Conservation (phyloP, 2,113 vertebrate genomes). For the Nannobrachium achirus region DNA sequence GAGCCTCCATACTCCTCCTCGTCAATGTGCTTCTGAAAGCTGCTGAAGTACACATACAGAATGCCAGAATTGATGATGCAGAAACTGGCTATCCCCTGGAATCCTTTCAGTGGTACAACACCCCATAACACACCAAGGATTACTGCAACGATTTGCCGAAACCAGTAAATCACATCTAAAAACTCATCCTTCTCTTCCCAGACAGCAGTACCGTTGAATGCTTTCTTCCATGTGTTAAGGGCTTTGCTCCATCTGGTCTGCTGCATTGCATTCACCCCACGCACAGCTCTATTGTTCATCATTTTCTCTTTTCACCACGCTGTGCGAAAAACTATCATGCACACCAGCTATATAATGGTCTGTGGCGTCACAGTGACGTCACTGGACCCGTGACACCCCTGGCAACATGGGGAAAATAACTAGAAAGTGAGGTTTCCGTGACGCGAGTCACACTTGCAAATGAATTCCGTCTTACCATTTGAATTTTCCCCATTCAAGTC, state of each 20-base stretch:
- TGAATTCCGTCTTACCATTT: no score
- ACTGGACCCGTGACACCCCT: no score
- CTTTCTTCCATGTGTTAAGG: slow-evolving; percentile 51
- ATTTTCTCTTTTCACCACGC: slow-evolving; percentile 61
- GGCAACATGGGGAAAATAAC: no score
- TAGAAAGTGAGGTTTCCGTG: no score
- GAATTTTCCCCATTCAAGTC: no score
- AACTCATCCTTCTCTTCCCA: slow-evolving; percentile 93
- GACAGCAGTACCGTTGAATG: slow-evolving; percentile 75
- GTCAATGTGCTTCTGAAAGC: slow-evolving; percentile 93
- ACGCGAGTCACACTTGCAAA: no score
- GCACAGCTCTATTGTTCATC: slow-evolving; percentile 81
- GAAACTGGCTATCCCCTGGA: slow-evolving; percentile 98
- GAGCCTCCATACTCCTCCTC: slow-evolving; percentile 98
- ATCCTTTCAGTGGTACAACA: slow-evolving; percentile 92
- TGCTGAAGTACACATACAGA: slow-evolving; percentile 97
- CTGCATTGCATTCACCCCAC: slow-evolving; percentile 78
- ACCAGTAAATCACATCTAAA: slow-evolving; percentile 99
- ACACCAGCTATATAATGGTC: no score
- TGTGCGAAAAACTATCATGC: neutral
- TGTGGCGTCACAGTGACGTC: no score
- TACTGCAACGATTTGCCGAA: slow-evolving; percentile 96
- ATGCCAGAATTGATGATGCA: slow-evolving; percentile 97
- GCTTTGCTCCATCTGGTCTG: slow-evolving; percentile 77
- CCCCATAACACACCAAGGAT: slow-evolving; percentile 98